A percentile compares a stretch with the other conserved stretches of the same genome.
These are phyloP conservation scores for Drosophila emarginata DNA, from an alignment of 2,888 invertebrate species.

Conservation along the genomic window DNA sequence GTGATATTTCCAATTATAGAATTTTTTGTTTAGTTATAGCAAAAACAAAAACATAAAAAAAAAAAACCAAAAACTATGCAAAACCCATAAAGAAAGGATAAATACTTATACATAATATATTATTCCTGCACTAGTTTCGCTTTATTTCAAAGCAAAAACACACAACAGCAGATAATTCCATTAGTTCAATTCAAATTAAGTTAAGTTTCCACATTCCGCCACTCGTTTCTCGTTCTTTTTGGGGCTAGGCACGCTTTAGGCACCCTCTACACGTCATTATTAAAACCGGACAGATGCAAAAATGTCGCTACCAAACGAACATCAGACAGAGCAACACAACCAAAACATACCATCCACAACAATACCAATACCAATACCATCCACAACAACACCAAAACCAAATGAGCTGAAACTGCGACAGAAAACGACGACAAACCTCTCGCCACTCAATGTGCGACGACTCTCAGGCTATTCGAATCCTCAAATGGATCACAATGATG, in stretches of 20 bases:
- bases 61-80: slow-evolving; percentile 41
- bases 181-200: slow-evolving; percentile 11
- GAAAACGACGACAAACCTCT: slow-evolving; percentile 38
- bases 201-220: slow-evolving; percentile 21
- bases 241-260: slow-evolving; percentile 16
- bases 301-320: slow-evolving; percentile 67
- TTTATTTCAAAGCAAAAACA: slow-evolving; percentile 1
- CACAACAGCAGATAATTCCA: not conserved
- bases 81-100: slow-evolving; percentile 36
- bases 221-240: slow-evolving; percentile 12
- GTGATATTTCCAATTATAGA: slow-evolving; percentile 33
- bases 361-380: slow-evolving; percentile 36
- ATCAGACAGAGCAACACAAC: slow-evolving; percentile 50
- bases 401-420: slow-evolving; percentile 72
- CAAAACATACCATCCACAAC: slow-evolving; percentile 31
- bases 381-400: slow-evolving; percentile 34
- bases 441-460: slow-evolving; percentile 63
- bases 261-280: slow-evolving; percentile 11
- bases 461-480: slow-evolving; percentile 54
- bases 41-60: slow-evolving; percentile 19
- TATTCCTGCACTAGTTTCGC: slow-evolving; percentile 22
- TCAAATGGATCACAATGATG: slow-evolving; percentile 54
- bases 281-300: slow-evolving; percentile 54
- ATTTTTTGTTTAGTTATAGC: slow-evolving; percentile 36
- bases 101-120: slow-evolving; percentile 16